Base-by-base conservation (phyloP, 2,888 invertebrate species). In the Sinelater perroti region DNA sequence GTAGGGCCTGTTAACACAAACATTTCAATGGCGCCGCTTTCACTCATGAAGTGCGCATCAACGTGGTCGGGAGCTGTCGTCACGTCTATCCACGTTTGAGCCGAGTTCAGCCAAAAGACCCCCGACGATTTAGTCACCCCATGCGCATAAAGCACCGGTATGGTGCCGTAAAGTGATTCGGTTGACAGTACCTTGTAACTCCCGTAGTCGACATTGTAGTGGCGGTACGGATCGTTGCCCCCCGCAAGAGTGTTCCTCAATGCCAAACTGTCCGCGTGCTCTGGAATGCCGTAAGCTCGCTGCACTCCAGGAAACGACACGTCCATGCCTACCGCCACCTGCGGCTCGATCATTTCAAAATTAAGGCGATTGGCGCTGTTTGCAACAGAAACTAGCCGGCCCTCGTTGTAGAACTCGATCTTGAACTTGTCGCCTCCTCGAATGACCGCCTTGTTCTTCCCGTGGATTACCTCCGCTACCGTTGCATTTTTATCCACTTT, bases 31-130 rank as follows among this genome's bases (percentile, higher is more conserved):
- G 95, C 83, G n/a, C 97, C 97, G 45, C 90, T 88, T 78, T 98
- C 97, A 3, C 94, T 94, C 81, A 97, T 93, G 79, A 96, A 97
- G 72, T 91, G 90, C 0, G 89, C 88, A 53, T 82, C 80, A 2
- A 83, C 82, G 38, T 81, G 85, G 16, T 85, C 85, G 1, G 85
- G 81, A 0, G 83, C 84, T 68, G 85, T 82, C 10, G 83, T 81
- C 11, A 97, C 86, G 71, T 98, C 97, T 30, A 97, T 86, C 97
- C 97, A 97, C 0, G 96, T 97, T 80, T 97, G 97, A 0, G 97
- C 95, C 0, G 95, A 87, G 80, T 97, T 98, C 73, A 94, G 86
- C 97, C 97, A 97, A 72, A 93, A 93, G 13, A 95, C 84, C 11
- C 95, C 97, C 1, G 89, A 87, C 0, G 92, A 90, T 65, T 85